Percentiles rank a stretch among this genome's conserved stretches.
Evolutionary conservation across 1,140 invertebrate genomes (phyloP).

Genomic region (Aphelinus atriplicis): DNA sequence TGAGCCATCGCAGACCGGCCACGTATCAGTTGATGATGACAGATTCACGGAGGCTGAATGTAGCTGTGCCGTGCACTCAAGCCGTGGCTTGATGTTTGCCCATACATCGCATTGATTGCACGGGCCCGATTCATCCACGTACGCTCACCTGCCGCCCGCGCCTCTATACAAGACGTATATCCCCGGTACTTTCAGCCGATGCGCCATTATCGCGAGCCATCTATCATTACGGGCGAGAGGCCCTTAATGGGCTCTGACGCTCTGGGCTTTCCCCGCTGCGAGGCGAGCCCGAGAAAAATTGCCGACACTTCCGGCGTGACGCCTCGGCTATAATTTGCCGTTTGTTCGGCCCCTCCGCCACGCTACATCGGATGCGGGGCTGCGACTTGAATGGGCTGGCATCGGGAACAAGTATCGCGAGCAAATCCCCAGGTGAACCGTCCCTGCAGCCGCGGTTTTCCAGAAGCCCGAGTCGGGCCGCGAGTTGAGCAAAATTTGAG

Average conservation of each 20-base stretch:
- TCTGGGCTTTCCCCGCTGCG: slow-evolving; percentile 30
- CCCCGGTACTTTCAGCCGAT: slow-evolving; percentile 34
- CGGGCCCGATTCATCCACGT: background rate
- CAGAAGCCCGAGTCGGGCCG: too few relatives aligned
- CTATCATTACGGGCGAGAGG: slow-evolving; percentile 51
- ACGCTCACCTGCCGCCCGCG: background rate
- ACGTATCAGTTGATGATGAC: too few relatives aligned
- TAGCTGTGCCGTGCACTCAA: too few relatives aligned
- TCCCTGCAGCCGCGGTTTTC: too few relatives aligned
- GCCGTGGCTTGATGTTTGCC: too few relatives aligned
- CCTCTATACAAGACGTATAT: background rate
- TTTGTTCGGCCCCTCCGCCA: background rate
- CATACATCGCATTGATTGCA: background rate
- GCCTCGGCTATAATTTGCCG: background rate
- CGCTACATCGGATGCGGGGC: background rate
- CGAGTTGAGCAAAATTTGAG: too few relatives aligned
- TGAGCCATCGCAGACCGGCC: too few relatives aligned
- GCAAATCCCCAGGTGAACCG: too few relatives aligned
- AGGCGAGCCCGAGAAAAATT: slow-evolving; percentile 56
- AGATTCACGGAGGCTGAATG: too few relatives aligned
- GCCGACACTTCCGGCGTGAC: slow-evolving; percentile 53
- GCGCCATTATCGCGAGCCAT: slow-evolving; percentile 52
- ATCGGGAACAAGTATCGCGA: too few relatives aligned
- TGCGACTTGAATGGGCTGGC: too few relatives aligned
- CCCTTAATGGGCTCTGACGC: slow-evolving; percentile 52